Percentiles rank a stretch among this genome's conserved stretches.
These are phyloP conservation scores for Meloidogyne floridensis DNA, from an alignment of 1,140 invertebrate genomes.

Conservation along the genomic window DNA sequence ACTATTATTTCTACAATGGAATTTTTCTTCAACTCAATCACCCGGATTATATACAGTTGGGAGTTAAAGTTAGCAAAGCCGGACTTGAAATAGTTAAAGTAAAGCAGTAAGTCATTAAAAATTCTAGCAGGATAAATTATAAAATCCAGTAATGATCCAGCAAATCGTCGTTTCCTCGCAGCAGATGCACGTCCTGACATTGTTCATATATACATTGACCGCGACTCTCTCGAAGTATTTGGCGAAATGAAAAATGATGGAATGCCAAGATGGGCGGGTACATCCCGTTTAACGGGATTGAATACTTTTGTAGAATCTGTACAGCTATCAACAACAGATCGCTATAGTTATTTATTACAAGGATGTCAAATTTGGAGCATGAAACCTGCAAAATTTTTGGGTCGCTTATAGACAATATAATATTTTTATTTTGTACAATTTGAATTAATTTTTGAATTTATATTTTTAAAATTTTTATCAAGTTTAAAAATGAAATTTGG, in stretches of 20 bases:
- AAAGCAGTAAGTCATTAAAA: not conserved
- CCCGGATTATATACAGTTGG: not conserved
- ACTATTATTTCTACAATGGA: conserved; percentile 1
- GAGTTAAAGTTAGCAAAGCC: not conserved
- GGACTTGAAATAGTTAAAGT: not conserved
- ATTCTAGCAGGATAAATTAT: no score
- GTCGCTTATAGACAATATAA: not conserved
- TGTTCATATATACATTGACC: not conserved
- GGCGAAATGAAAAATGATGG: not conserved
- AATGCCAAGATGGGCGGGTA: not conserved
- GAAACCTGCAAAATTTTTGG: not conserved
- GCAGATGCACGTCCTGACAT: not conserved
- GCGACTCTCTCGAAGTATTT: not conserved
- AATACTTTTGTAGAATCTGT: not conserved
- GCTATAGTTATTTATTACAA: not conserved
- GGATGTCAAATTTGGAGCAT: not conserved
- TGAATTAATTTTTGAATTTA: no score
- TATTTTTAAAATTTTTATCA: no score
- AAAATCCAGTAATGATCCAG: not conserved
- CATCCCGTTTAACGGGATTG: not conserved
- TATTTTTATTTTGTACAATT: no score
- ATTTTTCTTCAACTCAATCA: not conserved
- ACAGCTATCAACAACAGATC: not conserved
- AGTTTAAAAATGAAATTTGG: no score
- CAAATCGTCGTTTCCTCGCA: not conserved